Evolutionary conservation across 1,140 invertebrate genomes (phyloP).

Genomic region (Heliconius nattereri): DNA sequence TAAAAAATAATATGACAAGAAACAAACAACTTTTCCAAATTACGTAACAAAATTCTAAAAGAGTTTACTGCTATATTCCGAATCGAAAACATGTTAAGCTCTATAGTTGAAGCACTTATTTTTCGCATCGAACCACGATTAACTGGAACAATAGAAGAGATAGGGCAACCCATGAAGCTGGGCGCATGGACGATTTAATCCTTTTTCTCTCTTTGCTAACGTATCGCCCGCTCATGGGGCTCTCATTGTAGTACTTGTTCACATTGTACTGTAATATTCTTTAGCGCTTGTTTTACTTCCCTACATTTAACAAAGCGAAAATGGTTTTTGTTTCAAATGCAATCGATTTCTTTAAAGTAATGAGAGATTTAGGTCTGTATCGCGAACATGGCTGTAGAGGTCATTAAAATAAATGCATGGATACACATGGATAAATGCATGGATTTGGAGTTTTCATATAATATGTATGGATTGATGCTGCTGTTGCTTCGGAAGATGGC

Average conservation of each 20-base stretch:
- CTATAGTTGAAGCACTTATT: slow-evolving; percentile 3
- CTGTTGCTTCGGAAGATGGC: neutral
- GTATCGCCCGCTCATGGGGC: slow-evolving; percentile 56
- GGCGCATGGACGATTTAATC: slow-evolving; percentile 46
- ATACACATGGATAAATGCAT: slow-evolving; percentile 1
- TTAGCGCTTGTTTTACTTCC: slow-evolving; percentile 44
- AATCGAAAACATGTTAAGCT: neutral
- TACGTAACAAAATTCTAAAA: neutral
- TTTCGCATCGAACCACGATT: slow-evolving; percentile 29
- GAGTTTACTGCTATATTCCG: neutral
- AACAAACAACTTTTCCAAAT: neutral
- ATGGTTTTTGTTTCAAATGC: slow-evolving; percentile 21
- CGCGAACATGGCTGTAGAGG: neutral
- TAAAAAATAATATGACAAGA: neutral
- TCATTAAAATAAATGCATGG: slow-evolving; percentile 13
- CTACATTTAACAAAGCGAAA: slow-evolving; percentile 20
- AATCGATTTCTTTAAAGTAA: slow-evolving; percentile 26
- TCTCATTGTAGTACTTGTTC: slow-evolving; percentile 51
- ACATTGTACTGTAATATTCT: slow-evolving; percentile 55
- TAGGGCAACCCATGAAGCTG: slow-evolving; percentile 22
- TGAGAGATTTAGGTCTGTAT: neutral
- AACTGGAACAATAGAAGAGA: slow-evolving; percentile 34
- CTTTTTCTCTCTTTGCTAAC: slow-evolving; percentile 55
- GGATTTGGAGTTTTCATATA: neutral
- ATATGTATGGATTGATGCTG: neutral